Base-by-base conservation (phyloP, 2,888 invertebrate genomes). In the Hypena proboscidalis region DNA sequence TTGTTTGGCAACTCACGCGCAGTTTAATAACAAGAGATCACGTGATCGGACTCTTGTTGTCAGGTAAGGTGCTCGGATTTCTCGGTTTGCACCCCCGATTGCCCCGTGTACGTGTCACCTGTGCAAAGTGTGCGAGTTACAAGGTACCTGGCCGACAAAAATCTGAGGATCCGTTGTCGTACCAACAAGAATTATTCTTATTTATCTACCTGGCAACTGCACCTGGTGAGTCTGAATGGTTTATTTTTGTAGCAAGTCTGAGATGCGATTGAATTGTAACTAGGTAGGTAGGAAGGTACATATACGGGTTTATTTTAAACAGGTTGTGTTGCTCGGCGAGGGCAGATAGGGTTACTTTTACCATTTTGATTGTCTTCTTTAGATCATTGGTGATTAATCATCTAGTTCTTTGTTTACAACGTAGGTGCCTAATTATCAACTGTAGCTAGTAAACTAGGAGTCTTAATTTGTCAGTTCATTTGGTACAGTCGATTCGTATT, bases 241-340 rank as follows among this genome's bases (percentile, higher is more conserved):
- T 77, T 76, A 71, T 75, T 73, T 76, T 73, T 69, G 41, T 53
- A 49, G 53, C 66, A 53, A 66, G 62, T 50, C 63, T 58, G 64
- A 70, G 69, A 69, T 71, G 58, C 68, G 70, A 72, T 74, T 73
- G 67, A 72, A 77, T 77, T 67, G 73, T 71, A 68, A 63, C 70
- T 68, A 37, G 33, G 69, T 46, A 39, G 17, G 69, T 67, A 67
- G 70, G 70, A 67, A 37, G 33, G 69, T 46, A 39, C 21, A 69
- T 67, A 67, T 69, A 70, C 77, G 69, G 74, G 79, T 80, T 75
- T 77, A 59, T 70, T 71, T 70, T 67, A 67, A 78, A 78, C 75
- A 70, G 70, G 74, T 77, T 74, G 65, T 48, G 33, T 58, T 58
- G 50, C 58, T 53, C 37, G 56, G 56, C 45, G n/a, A 46, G 53